A percentile compares a stretch with the other conserved stretches of the same genome.
Conservation (phyloP, 2,888 invertebrate species). For the Acleris sparsana region DNA sequence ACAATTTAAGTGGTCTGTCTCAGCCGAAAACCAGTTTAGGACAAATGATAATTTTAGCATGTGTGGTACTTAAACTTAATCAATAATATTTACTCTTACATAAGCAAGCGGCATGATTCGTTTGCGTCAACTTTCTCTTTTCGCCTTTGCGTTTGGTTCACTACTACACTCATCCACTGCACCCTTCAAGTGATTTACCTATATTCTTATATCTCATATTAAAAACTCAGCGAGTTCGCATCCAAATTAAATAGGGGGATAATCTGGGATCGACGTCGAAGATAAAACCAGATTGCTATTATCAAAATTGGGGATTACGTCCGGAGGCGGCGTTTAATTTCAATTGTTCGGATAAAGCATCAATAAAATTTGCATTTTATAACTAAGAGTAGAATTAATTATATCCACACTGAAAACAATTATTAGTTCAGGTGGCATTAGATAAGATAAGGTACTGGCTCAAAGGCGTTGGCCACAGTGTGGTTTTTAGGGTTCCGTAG, state of each 20-base stretch:
- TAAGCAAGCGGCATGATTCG: too few species aligned
- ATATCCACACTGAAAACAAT: slow-evolving; percentile 32
- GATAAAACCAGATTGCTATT: slow-evolving; percentile 42
- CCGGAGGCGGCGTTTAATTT: slow-evolving; percentile 38
- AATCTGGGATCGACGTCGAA: slow-evolving; percentile 38
- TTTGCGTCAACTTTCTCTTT: too few species aligned
- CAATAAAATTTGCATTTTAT: slow-evolving; percentile 43
- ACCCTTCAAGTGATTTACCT: too few species aligned
- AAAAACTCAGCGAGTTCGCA: slow-evolving; percentile 15
- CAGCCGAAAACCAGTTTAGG: too few species aligned
- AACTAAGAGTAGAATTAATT: slow-evolving; percentile 37
- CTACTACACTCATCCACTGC: too few species aligned
- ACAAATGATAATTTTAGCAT: too few species aligned
- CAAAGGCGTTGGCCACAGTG: neutral
- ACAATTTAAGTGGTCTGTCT: too few species aligned
- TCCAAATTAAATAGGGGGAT: slow-evolving; percentile 42
- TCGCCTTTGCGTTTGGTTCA: too few species aligned
- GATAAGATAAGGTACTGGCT: neutral
- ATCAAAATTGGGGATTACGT: slow-evolving; percentile 41
- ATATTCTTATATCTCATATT: neutral
- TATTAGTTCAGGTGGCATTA: slow-evolving; percentile 2
- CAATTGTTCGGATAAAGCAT: slow-evolving; percentile 40
- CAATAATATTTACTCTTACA: too few species aligned
- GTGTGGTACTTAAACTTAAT: too few species aligned
- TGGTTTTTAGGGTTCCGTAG: neutral